Percentiles rank a stretch among this genome's conserved stretches.
Evolutionary conservation across 92 coral and sea anemone genomes (phyloP).

Genomic region (Palythoa caribaeorum): DNA sequence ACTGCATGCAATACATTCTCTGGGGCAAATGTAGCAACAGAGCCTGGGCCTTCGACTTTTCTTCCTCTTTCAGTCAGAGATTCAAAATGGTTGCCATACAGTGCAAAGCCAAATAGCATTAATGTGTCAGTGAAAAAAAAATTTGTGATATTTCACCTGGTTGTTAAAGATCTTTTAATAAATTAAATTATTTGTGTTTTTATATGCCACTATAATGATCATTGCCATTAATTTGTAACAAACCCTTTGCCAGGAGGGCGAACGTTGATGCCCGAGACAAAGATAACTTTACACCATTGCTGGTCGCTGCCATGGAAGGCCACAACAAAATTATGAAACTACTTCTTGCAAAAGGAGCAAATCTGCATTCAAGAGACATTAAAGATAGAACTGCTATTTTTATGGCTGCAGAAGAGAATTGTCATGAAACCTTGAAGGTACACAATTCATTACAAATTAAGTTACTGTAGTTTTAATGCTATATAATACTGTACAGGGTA

Average conservation of each 20-base stretch:
- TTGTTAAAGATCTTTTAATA: too few species aligned
- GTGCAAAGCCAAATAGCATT: too few species aligned
- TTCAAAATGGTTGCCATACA: too few species aligned
- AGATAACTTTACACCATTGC: constrained; percentile 88
- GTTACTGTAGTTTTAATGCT: not conserved
- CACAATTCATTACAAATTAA: not conserved
- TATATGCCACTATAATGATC: not conserved
- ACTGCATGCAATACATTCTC: too few species aligned
- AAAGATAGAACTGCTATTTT: constrained; percentile 86
- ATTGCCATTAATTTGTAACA: not conserved
- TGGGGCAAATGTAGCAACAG: too few species aligned
- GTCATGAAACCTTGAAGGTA: constrained; percentile 84
- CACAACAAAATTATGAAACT: constrained; percentile 66
- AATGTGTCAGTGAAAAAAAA: too few species aligned
- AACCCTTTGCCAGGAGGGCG: constrained; percentile 78
- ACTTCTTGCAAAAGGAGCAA: constrained; percentile 76
- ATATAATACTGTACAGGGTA: too few species aligned
- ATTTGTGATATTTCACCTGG: too few species aligned
- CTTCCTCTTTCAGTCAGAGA: too few species aligned
- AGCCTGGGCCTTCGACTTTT: too few species aligned
- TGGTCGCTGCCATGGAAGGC: constrained; percentile 82
- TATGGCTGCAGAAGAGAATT: constrained; percentile 94
- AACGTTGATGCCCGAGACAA: constrained; percentile 90
- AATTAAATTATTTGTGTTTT: not conserved
- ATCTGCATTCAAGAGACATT: constrained; percentile 69